phyloP scores from a whole-genome alignment of 2,113 vertebrate species.

The Catharus fuscescens region DNA sequence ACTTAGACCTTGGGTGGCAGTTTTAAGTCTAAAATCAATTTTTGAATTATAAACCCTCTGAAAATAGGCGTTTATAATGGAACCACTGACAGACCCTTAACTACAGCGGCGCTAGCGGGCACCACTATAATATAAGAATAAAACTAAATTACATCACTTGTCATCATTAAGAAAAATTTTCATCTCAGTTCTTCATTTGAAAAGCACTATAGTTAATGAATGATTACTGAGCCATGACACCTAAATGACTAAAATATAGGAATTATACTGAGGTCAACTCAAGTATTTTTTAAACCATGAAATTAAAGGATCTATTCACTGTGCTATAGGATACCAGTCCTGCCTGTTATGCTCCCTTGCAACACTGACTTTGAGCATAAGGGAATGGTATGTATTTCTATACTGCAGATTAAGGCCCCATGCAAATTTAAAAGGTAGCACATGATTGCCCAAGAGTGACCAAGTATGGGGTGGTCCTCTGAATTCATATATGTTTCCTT shows the following conservation, averaged over 20 bases:
- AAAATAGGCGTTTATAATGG: slow-evolving; percentile 34
- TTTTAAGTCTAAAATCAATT: slow-evolving; percentile 68
- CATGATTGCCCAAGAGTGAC: not conserved
- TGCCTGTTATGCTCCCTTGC: slow-evolving; percentile 27
- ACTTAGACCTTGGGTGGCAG: slow-evolving; percentile 39
- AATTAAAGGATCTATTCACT: slow-evolving; percentile 68
- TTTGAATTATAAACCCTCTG: slow-evolving; percentile 64
- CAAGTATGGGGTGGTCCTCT: not conserved
- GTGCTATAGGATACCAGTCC: slow-evolving; percentile 26
- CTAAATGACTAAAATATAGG: slow-evolving; percentile 80
- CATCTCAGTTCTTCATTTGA: slow-evolving; percentile 78
- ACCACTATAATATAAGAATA: slow-evolving; percentile 69
- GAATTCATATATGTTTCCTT: not conserved
- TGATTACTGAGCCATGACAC: slow-evolving; percentile 80
- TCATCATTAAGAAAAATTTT: slow-evolving; percentile 82
- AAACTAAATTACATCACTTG: slow-evolving; percentile 80
- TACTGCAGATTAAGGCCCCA: not conserved
- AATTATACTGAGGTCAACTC: slow-evolving; percentile 80
- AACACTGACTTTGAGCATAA: slow-evolving; percentile 34
- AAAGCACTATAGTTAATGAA: slow-evolving; percentile 81
- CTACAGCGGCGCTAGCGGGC: slow-evolving; percentile 66
- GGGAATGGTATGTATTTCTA: not conserved
- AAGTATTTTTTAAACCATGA: slow-evolving; percentile 80
- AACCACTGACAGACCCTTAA: slow-evolving; percentile 68
- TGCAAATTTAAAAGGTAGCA: slow-evolving; percentile 34